phyloP scores from a whole-genome alignment of 2,888 invertebrate species.

The Acheta domesticus region DNA sequence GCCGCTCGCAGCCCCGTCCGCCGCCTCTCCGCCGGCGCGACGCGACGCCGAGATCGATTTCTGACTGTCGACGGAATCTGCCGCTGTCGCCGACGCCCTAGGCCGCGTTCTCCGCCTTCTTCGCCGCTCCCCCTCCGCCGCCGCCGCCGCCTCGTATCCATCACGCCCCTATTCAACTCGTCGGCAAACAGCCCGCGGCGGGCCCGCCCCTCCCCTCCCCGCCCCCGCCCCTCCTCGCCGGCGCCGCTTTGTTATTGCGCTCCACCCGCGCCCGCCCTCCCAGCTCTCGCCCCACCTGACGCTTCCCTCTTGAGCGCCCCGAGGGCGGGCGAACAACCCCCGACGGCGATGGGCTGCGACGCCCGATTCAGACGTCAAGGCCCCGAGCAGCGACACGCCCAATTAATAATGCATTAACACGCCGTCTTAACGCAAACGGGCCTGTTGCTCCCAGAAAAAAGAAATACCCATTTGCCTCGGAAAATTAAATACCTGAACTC shows the following conservation, averaged over 20 bases:
- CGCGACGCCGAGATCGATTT: no score
- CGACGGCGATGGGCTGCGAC: neutral
- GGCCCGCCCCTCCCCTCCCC: neutral
- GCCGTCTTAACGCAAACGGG: neutral
- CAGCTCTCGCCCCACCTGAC: neutral
- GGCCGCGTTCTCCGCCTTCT: neutral
- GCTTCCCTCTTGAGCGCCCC: neutral
- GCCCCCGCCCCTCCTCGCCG: neutral
- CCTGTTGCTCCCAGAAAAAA: neutral
- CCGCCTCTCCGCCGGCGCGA: no score
- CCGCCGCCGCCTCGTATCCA: neutral
- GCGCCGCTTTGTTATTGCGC: neutral
- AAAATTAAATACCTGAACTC: neutral
- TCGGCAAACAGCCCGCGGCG: neutral
- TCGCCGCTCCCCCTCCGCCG: neutral
- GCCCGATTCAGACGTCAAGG: neutral
- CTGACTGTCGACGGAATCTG: no score
- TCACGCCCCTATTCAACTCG: constrained; percentile 4
- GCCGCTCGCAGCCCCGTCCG: no score
- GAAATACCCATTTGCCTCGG: neutral
- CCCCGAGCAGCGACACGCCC: neutral
- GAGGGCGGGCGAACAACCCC: neutral
- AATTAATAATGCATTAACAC: constrained; percentile 18
- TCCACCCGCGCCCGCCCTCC: neutral
- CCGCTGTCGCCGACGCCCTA: neutral